Evolutionary conservation across 2,113 vertebrate genomes (phyloP), one percentile per base, ranked within the genome.

Genomic region (Mystacornis crossleyi): DNA sequence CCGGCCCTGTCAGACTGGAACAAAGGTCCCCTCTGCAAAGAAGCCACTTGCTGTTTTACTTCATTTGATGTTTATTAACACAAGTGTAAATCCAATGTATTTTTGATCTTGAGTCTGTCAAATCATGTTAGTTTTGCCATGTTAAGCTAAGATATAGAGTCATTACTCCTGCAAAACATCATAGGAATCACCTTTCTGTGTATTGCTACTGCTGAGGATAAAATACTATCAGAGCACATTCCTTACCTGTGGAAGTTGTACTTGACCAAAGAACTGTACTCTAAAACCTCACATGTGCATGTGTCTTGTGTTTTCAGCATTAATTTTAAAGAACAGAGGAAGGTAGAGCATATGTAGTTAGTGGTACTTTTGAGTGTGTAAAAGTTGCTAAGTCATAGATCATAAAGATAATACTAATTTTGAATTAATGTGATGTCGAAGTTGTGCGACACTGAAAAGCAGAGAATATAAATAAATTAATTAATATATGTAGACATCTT

Each of bases 381-480:
- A 25, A 75, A 82, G 21, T 81, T 58, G 29, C 29, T 34, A 47
- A 73, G 28, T 84, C 31, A 25, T 86, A 86, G 64, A 62, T 79
- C 21, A 16, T 79, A 61, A 62, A 66, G 50, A 16, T 33, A 80
- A 62, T n/a, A 86, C 17, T 18, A n/a, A 45, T 64, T 81, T 62
- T 79, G 47, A 67, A 50, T 81, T 66, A 34, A 71, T 92, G 47
- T 88, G n/a, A 54, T 81, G 34, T 81, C 89, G 67, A 86, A 65
- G 24, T 82, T 94, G 61, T 67, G 25, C 2, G 5, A 82, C 31
- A 28, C 17, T 88, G 58, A 69, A 57, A 73, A 72, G 1, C 7
- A 20, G 6, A 53, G 2, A 67, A 19, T 64, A 45, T 71, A 78
- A 97, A 92, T 95, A 96, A 97, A 97, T 78, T 5, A 90, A 83